phyloP scores from a whole-genome alignment of 2,797 vertebrate genomes.

The Eidolon dupreanum region DNA sequence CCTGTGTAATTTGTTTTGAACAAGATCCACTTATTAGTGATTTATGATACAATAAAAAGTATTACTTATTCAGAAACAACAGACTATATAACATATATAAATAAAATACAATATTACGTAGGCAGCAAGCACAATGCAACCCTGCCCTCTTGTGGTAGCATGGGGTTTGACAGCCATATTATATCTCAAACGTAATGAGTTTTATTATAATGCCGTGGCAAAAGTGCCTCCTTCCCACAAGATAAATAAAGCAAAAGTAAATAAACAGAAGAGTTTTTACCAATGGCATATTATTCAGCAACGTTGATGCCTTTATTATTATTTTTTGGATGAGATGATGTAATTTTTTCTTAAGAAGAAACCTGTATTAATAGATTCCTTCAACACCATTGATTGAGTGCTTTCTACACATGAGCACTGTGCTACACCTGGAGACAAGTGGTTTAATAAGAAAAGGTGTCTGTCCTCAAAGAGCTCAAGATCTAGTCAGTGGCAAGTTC shows the following conservation, averaged over 20 bases:
- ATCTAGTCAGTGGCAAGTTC: no score
- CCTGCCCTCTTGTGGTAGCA: slow-evolving; percentile 81
- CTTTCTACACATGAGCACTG: rapidly evolving
- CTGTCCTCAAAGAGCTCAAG: neutral
- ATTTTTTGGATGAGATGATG: neutral
- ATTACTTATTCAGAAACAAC: neutral
- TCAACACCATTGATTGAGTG: neutral
- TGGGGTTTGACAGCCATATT: rapidly evolving
- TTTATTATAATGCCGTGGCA: neutral
- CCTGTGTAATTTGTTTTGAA: neutral
- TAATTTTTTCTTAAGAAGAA: neutral
- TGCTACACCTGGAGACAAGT: neutral
- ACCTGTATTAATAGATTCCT: neutral
- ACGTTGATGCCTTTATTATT: neutral
- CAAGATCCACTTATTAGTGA: neutral
- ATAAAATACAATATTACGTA: rapidly evolving
- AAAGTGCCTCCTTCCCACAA: neutral
- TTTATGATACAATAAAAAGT: neutral
- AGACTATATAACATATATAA: neutral
- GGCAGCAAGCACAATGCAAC: neutral
- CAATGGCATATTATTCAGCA: neutral
- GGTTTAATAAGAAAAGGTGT: neutral
- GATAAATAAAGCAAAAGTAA: neutral
- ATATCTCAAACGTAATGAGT: neutral
- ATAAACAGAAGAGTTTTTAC: neutral